phyloP scores from a whole-genome alignment of 37 sponge, comb jelly and placozoan species.

The Tethya wilhelma region DNA sequence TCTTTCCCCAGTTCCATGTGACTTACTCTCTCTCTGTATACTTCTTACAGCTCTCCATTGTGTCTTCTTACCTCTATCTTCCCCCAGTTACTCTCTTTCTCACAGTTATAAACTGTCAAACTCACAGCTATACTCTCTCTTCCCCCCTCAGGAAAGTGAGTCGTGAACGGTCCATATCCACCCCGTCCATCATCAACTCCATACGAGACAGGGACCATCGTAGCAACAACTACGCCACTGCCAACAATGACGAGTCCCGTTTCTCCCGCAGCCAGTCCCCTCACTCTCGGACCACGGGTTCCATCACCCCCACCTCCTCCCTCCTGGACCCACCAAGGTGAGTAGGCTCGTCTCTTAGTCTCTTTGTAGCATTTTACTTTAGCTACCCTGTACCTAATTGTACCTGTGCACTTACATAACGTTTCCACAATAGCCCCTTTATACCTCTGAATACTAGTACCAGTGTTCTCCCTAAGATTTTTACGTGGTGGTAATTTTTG shows the following conservation, averaged over 20 bases:
- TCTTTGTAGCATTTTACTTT: too few species aligned
- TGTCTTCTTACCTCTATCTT: not conserved
- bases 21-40: not conserved
- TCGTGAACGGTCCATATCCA: slow-evolving; percentile 79
- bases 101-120: too few species aligned
- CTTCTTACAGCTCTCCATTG: not conserved
- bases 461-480: too few species aligned
- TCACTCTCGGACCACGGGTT: slow-evolving; percentile 34
- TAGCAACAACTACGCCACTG: slow-evolving; percentile 7
- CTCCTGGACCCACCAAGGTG: slow-evolving; percentile 16
- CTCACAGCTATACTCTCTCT: not conserved
- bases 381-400: too few species aligned
- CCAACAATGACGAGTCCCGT: slow-evolving; percentile 53
- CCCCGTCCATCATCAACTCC: slow-evolving; percentile 77
- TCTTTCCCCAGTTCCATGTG: not conserved
- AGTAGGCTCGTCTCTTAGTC: not conserved
- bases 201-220: slow-evolving; percentile 10
- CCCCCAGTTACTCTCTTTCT: not conserved
- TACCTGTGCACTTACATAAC: not conserved
- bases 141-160: slow-evolving; percentile 3
- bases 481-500: too few species aligned
- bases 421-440: too few species aligned
- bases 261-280: slow-evolving; percentile 62
- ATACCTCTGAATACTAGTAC: too few species aligned
- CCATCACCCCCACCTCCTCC: slow-evolving; percentile 44